A percentile compares a stretch with the other conserved stretches of the same genome.
These are phyloP conservation scores for Anthoscopus minutus DNA, from an alignment of 2,113 vertebrate genomes.

Conservation along the genomic window DNA sequence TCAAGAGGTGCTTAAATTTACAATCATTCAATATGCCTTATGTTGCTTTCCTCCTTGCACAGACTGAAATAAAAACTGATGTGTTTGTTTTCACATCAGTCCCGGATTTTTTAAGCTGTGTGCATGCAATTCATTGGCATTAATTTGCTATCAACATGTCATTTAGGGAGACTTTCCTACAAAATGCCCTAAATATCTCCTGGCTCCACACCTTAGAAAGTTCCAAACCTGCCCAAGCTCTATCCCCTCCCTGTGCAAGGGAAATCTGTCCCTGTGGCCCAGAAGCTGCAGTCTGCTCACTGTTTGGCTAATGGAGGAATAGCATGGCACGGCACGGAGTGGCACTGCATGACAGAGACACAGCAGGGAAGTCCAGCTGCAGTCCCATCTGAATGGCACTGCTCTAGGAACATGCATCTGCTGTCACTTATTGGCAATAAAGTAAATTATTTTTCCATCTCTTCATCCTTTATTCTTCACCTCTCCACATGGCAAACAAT, in stretches of 20 bases:
- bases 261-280: fast-evolving
- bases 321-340: fast-evolving
- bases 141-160: background rate
- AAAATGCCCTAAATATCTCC: background rate
- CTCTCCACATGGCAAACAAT: background rate
- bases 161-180: background rate
- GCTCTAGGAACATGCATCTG: background rate
- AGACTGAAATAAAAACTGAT: background rate
- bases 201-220: background rate
- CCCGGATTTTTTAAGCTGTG: background rate
- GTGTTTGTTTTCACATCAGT: background rate
- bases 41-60: background rate
- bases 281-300: background rate
- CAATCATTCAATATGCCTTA: background rate
- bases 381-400: background rate
- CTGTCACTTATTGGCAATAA: background rate
- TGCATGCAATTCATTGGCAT: background rate
- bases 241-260: background rate
- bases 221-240: background rate
- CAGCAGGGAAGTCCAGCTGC: background rate
- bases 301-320: background rate
- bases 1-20: background rate
- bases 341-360: fast-evolving
- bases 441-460: background rate
- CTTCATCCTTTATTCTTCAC: background rate